phyloP scores from a whole-genome alignment of 2,113 vertebrate genomes.

The Kryptolebias marmoratus region DNA sequence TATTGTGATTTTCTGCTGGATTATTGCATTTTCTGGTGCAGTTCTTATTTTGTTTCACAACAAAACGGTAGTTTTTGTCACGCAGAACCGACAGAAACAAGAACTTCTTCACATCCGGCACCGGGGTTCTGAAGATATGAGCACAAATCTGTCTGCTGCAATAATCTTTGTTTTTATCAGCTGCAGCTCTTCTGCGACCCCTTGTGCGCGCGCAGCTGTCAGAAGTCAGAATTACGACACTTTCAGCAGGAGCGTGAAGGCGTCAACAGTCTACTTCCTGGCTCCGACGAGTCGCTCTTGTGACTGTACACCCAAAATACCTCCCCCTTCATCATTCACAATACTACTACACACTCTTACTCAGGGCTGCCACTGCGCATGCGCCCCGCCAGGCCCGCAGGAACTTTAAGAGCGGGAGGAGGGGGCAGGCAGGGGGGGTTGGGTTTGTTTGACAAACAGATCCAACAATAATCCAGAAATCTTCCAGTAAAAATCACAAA shows the following conservation, averaged over 20 bases:
- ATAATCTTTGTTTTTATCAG: neutral
- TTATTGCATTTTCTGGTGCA: too few relatives aligned
- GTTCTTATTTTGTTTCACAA: too few relatives aligned
- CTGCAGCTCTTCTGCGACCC: neutral
- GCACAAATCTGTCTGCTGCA: neutral
- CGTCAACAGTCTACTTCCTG: constrained; percentile 75
- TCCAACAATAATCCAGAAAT: constrained; percentile 3
- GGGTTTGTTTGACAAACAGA: constrained; percentile 8
- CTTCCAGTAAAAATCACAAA: neutral
- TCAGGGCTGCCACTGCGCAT: constrained; percentile 48
- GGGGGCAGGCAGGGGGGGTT: neutral
- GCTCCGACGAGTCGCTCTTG: constrained; percentile 77
- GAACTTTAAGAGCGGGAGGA: constrained; percentile 69
- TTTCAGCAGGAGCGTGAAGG: constrained; percentile 56
- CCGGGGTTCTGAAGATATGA: too few relatives aligned
- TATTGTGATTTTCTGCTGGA: too few relatives aligned
- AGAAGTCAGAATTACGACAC: constrained; percentile 25
- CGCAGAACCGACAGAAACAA: neutral
- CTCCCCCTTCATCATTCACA: constrained; percentile 67
- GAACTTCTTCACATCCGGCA: too few relatives aligned
- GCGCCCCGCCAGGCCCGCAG: constrained; percentile 36
- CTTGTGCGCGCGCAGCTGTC: constrained; percentile 3
- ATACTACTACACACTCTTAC: constrained; percentile 69
- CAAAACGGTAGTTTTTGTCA: too few relatives aligned
- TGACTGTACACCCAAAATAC: constrained; percentile 75